Conservation (phyloP, 1,140 invertebrate species). For the Goniozus legneri region DNA sequence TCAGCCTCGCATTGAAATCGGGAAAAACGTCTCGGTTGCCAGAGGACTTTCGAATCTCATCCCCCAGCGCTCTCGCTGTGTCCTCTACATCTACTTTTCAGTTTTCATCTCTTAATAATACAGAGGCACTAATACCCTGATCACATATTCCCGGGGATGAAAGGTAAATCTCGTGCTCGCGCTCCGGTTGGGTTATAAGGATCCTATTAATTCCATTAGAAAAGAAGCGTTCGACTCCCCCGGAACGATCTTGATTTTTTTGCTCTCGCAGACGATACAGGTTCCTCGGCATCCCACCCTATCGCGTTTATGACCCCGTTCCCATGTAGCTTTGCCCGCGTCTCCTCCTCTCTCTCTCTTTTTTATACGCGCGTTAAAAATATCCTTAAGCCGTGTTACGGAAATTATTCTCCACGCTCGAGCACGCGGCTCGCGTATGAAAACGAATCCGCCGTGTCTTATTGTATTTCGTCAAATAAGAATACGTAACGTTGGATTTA, state of each 20-base stretch:
- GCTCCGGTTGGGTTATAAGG: conserved; percentile 43
- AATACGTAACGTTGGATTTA: too few species aligned
- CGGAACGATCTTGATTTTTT: too few species aligned
- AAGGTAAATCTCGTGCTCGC: conserved; percentile 44
- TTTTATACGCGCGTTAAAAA: too few species aligned
- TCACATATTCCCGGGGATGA: conserved; percentile 52
- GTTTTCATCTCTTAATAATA: conserved; percentile 52
- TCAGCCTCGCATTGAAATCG: conserved; percentile 50
- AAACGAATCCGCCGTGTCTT: too few species aligned
- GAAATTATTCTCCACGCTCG: too few species aligned
- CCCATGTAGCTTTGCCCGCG: background rate
- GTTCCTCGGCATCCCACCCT: background rate
- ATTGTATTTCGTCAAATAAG: too few species aligned
- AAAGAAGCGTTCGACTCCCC: conserved; percentile 21
- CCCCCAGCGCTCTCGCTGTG: conserved; percentile 3
- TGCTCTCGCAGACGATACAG: too few species aligned
- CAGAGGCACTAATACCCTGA: conserved; percentile 52
- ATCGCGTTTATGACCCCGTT: background rate
- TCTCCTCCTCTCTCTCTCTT: background rate
- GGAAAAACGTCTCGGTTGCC: conserved; percentile 46
- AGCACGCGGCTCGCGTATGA: too few species aligned
- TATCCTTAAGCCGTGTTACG: too few species aligned
- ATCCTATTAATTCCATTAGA: conserved; percentile 39
- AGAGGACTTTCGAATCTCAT: conserved; percentile 42
- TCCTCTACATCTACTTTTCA: conserved; percentile 27